Evolutionary conservation across 2,797 vertebrate genomes (phyloP).

Genomic region (Lindbergichthys nudifrons): DNA sequence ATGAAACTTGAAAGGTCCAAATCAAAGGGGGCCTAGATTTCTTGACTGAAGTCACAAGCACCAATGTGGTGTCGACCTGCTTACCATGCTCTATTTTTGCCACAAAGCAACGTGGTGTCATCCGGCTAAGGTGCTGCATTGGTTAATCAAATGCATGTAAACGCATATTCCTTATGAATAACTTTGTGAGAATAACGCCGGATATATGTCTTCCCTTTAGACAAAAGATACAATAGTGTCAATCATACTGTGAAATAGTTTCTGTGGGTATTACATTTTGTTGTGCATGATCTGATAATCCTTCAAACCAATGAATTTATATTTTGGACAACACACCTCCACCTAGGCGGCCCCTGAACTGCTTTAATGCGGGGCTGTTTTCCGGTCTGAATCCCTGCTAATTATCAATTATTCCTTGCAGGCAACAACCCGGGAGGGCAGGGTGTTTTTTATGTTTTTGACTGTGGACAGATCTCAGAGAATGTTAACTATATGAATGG

Average conservation of each 20-base stretch:
- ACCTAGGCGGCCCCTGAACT: too few relatives aligned
- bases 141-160: background rate
- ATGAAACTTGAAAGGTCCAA: too few relatives aligned
- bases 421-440: background rate
- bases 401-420: constrained; percentile 6
- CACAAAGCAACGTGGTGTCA: background rate
- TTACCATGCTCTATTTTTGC: background rate
- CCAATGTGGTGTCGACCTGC: background rate
- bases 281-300: background rate
- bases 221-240: background rate
- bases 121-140: background rate
- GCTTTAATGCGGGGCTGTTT: background rate
- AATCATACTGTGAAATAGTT: background rate
- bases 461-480: constrained; percentile 6
- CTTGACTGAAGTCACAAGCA: background rate
- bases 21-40: background rate
- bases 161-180: background rate
- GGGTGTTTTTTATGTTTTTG: background rate
- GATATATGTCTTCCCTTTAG: background rate
- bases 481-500: constrained; percentile 26
- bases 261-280: background rate
- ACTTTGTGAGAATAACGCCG: background rate
- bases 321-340: too few relatives aligned
- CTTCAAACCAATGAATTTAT: background rate
- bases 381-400: background rate